Percentiles rank a stretch among this genome's conserved stretches.
Evolutionary conservation across 2,113 vertebrate genomes (phyloP).

Genomic region (Pristiophorus japonicus): DNA sequence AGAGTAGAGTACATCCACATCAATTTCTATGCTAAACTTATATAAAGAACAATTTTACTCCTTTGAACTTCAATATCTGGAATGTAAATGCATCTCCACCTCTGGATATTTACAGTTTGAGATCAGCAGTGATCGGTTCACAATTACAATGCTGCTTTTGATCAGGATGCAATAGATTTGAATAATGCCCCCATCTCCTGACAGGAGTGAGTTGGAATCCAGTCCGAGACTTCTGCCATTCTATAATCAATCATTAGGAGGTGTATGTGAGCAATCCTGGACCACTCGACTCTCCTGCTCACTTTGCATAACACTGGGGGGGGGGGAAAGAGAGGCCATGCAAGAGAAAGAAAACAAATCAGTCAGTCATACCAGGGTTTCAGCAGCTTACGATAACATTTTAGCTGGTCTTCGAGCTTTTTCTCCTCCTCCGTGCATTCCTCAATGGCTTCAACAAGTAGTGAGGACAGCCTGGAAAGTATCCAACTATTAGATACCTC

Average conservation of each 20-base stretch:
- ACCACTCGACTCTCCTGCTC: too few relatives aligned
- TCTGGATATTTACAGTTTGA: neutral
- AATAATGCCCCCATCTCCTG: neutral
- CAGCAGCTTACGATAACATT: conserved; percentile 39
- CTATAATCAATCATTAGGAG: neutral
- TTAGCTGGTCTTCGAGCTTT: conserved; percentile 42
- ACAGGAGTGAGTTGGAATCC: neutral
- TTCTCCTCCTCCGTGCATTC: conserved; percentile 42
- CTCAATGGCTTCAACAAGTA: conserved; percentile 42
- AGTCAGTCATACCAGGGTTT: conserved; percentile 43
- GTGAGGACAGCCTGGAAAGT: conserved; percentile 40
- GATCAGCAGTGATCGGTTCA: neutral
- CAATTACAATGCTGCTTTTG: neutral
- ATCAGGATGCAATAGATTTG: neutral
- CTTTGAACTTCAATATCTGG: neutral
- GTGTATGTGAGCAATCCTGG: neutral
- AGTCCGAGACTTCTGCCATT: neutral
- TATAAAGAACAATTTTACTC: neutral
- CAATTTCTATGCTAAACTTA: neutral
- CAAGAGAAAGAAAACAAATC: neutral
- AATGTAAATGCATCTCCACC: neutral
- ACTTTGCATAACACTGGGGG: too few relatives aligned
- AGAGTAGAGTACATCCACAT: neutral
- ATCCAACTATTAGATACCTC: neutral
- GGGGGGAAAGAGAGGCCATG: neutral